These are phyloP conservation scores for Macquaria australasica DNA, from an alignment of 2,113 vertebrate species.

Conservation along the genomic window DNA sequence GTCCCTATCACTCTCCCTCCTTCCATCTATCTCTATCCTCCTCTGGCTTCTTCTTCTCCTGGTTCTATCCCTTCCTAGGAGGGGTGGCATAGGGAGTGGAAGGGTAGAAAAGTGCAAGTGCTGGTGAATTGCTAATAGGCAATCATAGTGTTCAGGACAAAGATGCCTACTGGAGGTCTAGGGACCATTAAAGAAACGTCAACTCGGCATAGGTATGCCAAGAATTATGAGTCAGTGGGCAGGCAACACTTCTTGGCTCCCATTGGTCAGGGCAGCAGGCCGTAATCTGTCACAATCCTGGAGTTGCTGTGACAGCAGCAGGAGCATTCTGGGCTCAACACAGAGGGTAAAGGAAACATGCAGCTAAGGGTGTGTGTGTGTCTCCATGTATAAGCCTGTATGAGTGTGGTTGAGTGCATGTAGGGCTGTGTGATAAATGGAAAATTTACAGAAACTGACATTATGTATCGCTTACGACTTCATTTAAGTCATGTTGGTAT, in stretches of 20 bases:
- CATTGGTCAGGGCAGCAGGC: slow-evolving; percentile 80
- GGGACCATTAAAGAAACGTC: slow-evolving; percentile 87
- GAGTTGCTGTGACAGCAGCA: slow-evolving; percentile 83
- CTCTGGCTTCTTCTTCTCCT: slow-evolving; percentile 39
- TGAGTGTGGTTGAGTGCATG: slow-evolving; percentile 8
- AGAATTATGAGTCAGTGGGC: slow-evolving; percentile 87
- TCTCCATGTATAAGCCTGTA: neutral
- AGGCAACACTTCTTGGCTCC: slow-evolving; percentile 77
- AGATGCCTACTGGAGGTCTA: slow-evolving; percentile 80
- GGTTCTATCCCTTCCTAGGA: slow-evolving; percentile 48
- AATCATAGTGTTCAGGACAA: slow-evolving; percentile 84
- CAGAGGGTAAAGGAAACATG: slow-evolving; percentile 73
- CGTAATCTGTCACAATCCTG: slow-evolving; percentile 86
- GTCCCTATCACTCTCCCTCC: slow-evolving; percentile 47
- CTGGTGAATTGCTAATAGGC: slow-evolving; percentile 86
- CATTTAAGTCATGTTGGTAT: slow-evolving; percentile 2
- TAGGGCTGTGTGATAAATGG: neutral
- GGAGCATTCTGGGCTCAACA: slow-evolving; percentile 79
- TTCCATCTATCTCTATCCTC: slow-evolving; percentile 54
- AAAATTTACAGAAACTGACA: slow-evolving; percentile 7
- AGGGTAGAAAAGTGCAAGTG: slow-evolving; percentile 81
- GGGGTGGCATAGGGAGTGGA: slow-evolving; percentile 56
- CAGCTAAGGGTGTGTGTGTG: slow-evolving; percentile 37
- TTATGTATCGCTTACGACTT: neutral
- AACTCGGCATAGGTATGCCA: slow-evolving; percentile 83